Base-by-base conservation (phyloP, 2,888 invertebrate species). In the Sepiola atlantica region DNA sequence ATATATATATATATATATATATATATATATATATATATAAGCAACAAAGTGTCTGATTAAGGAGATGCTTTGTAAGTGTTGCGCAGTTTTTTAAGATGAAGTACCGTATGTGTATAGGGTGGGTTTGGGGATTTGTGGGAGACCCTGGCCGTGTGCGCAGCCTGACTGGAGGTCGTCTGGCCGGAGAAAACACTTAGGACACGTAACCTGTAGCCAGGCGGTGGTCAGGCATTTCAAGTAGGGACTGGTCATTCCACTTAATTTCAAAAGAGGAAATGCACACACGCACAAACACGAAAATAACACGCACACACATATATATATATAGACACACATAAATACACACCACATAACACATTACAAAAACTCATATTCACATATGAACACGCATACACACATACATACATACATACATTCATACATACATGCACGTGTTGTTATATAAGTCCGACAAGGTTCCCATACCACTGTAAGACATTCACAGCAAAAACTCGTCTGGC, bases 141-240 rank as follows among this genome's bases (percentile, higher is more conserved):
- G n/a, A 77, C n/a, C 77, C 77, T 32, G 32, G 77, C 32, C 77
- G n/a, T 77, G 77, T 77, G 77, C 77, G n/a, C 77, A 77, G n/a
- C n/a, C n/a, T 77, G n/a, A n/a, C 77, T 77, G n/a, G 32, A n/a
- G 77, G 77, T 77, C 77, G 77, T 77, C 77, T 77, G 77, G n/a
- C 77, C 77, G 77, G 77, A 77, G 77, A 77, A 77, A 32, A 21
- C 77, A 77, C 77, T 77, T 77, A n/a, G n/a, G n/a, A 18, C n/a
- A n/a, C 77, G 77, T 77, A 77, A 77, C 77, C 77, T n/a, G 77
- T 77, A 77, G 77, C n/a, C n/a, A 77, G 77, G 77, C n/a, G 77
- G 16, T 77, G 77, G 77, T 77, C 32, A 77, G n/a, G 77, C 77
- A 77, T 77, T 77, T 77, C 77, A 77, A 77, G 77, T 77, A 16